Percentiles rank a stretch among this genome's conserved stretches.
phyloP scores from a whole-genome alignment of 2,888 invertebrate genomes.

The Dasysyrphus tricinctus region DNA sequence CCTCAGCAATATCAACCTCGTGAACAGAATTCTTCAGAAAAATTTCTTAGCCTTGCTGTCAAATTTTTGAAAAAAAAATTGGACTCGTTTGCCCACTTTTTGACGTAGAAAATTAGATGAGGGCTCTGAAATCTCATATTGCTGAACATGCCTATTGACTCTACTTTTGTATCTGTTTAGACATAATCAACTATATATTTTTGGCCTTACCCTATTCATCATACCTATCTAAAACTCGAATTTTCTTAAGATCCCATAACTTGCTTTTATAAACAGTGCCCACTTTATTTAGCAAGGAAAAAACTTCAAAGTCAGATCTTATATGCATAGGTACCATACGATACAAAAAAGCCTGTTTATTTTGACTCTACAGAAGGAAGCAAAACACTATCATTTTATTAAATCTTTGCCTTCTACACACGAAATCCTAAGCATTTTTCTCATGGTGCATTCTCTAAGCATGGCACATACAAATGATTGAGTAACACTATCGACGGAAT shows the following conservation, averaged over 20 bases:
- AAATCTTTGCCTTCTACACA: slow-evolving; percentile 11
- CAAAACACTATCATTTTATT: neutral
- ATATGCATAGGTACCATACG: neutral
- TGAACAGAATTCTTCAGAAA: too few species aligned
- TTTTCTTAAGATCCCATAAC: neutral
- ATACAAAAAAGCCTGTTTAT: slow-evolving; percentile 20
- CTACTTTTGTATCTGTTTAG: too few species aligned
- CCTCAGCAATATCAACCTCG: too few species aligned
- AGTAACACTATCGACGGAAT: slow-evolving; percentile 59
- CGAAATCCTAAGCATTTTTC: slow-evolving; percentile 8
- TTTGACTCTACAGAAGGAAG: neutral
- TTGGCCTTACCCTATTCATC: too few species aligned
- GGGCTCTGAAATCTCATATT: too few species aligned
- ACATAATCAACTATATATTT: too few species aligned
- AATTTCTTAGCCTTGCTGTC: too few species aligned
- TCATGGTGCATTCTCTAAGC: slow-evolving; percentile 16
- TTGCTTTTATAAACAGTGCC: neutral
- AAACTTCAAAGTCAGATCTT: slow-evolving; percentile 37
- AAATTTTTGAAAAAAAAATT: too few species aligned
- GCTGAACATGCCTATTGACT: too few species aligned
- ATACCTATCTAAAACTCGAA: too few species aligned
- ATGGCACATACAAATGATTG: slow-evolving; percentile 40
- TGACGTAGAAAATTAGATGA: too few species aligned
- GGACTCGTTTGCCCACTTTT: too few species aligned
- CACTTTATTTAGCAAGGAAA: neutral